These are phyloP conservation scores for Cryptus viduatorius DNA, from an alignment of 2,888 invertebrate species.

Conservation along the genomic window DNA sequence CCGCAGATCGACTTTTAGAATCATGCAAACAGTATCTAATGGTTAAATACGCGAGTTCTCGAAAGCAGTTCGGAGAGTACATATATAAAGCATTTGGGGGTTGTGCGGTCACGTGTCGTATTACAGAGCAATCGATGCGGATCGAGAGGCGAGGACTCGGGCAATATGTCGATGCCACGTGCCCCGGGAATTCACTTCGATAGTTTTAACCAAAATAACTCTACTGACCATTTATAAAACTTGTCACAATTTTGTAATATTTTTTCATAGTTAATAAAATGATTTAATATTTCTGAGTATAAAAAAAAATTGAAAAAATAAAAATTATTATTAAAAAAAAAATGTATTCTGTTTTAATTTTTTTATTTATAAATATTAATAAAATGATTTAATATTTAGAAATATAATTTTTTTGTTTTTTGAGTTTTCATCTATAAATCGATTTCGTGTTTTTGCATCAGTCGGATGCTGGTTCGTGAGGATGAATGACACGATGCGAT, in stretches of 20 bases:
- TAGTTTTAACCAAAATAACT: slow-evolving; percentile 29
- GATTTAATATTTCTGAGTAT: not conserved
- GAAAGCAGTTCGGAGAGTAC: slow-evolving; percentile 55
- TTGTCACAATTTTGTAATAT: slow-evolving; percentile 3
- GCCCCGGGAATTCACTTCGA: slow-evolving; percentile 70
- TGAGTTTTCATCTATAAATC: too few species aligned
- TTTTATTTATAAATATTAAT: not conserved
- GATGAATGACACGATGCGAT: slow-evolving; percentile 40
- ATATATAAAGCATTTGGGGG: slow-evolving; percentile 67
- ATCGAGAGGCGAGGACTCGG: slow-evolving; percentile 70
- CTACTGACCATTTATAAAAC: not conserved
- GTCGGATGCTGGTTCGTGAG: slow-evolving; percentile 22
- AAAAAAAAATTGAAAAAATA: too few species aligned
- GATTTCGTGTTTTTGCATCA: slow-evolving; percentile 2
- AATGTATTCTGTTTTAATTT: too few species aligned
- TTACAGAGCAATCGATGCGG: slow-evolving; percentile 78
- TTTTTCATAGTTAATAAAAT: not conserved
- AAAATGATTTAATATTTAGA: not conserved
- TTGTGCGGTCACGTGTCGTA: slow-evolving; percentile 81
- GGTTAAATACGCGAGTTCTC: slow-evolving; percentile 76
- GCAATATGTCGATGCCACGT: slow-evolving; percentile 82
- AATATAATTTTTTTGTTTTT: slow-evolving; percentile 11
- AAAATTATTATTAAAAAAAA: not conserved
- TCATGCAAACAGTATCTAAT: slow-evolving; percentile 80
- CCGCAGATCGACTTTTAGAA: slow-evolving; percentile 72